Percentiles rank a stretch among this genome's conserved stretches.
These are phyloP conservation scores for Cichladusa arquata DNA, from an alignment of 2,113 vertebrate species.

Conservation along the genomic window DNA sequence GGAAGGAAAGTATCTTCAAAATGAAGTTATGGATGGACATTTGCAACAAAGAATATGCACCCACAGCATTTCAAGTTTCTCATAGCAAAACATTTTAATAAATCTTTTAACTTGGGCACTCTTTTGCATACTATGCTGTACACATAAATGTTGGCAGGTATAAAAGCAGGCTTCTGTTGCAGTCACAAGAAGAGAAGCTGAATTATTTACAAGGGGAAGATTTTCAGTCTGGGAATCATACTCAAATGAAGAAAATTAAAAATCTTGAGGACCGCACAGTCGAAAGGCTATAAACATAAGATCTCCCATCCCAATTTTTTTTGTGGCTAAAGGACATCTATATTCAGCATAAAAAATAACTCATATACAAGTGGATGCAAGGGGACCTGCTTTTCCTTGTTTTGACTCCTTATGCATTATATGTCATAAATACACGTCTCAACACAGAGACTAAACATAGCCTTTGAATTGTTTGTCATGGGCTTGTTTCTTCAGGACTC, in stretches of 20 bases:
- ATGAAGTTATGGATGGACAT: not conserved
- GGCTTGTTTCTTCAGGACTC: not conserved
- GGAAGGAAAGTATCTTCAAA: not conserved
- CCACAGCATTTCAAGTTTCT: not conserved
- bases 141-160: not conserved
- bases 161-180: constrained; percentile 8
- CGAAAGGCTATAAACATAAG: not conserved
- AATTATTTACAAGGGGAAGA: constrained; percentile 34
- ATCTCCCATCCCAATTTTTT: not conserved
- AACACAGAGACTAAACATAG: not conserved
- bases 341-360: not conserved
- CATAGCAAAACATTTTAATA: not conserved
- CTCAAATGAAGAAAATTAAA: constrained; percentile 43
- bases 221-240: constrained; percentile 8
- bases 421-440: not conserved
- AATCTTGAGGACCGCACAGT: not conserved
- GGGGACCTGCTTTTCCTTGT: not conserved
- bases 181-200: constrained; percentile 20
- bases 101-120: constrained; percentile 10
- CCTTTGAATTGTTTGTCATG: not conserved
- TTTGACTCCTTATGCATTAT: not conserved
- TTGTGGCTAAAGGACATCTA: constrained; percentile 25
- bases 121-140: not conserved
- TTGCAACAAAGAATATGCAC: not conserved
- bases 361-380: not conserved